Conservation (phyloP, 2,888 invertebrate species). For the Diplolepis rosae region DNA sequence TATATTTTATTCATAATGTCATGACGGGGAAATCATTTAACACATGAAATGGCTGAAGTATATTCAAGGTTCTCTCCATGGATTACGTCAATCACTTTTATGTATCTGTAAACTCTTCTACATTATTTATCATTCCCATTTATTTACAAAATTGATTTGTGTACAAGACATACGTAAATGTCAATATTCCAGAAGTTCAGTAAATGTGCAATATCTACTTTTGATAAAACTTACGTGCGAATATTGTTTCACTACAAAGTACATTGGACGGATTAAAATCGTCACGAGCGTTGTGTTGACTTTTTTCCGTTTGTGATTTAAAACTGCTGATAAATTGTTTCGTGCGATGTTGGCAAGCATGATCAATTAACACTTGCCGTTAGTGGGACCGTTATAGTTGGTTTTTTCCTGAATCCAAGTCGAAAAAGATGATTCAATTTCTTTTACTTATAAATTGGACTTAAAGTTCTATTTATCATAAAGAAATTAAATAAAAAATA, state of each 20-base stretch:
- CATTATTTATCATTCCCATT: not conserved
- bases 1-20: not conserved
- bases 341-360: constrained; percentile 29
- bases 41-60: not conserved
- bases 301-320: constrained; percentile 33
- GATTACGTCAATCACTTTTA: not conserved
- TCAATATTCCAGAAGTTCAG: not conserved
- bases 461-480: too few species aligned
- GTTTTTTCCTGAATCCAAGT: not conserved
- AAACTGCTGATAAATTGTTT: constrained; percentile 31
- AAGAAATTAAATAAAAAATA: not conserved
- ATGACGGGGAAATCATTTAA: not conserved
- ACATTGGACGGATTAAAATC: constrained; percentile 22
- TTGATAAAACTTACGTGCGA: not conserved
- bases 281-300: constrained; percentile 5
- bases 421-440: not conserved
- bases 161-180: not conserved
- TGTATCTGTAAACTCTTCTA: not conserved
- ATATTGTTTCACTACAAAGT: not conserved
- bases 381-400: constrained; percentile 21
- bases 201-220: not conserved
- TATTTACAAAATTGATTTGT: not conserved
- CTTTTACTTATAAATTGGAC: too few species aligned
- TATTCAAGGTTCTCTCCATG: not conserved
- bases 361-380: constrained; percentile 25